phyloP scores from a whole-genome alignment of 1,140 invertebrate genomes.

The Drosophila kepulauana region DNA sequence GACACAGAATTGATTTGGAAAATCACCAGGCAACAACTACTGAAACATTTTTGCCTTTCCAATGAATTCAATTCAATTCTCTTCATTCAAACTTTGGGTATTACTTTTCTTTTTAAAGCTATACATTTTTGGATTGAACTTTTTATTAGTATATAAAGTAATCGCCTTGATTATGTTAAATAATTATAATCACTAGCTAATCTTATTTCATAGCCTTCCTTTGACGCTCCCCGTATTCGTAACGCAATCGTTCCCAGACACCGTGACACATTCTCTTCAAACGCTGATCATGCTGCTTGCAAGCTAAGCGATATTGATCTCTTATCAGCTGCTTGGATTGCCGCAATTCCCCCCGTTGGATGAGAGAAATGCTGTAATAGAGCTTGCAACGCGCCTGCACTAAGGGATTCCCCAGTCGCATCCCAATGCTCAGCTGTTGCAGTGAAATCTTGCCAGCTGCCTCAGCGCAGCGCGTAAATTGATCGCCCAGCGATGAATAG shows the following conservation, averaged over 20 bases:
- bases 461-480: constrained; percentile 91
- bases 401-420: constrained; percentile 91
- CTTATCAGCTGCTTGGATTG: constrained; percentile 89
- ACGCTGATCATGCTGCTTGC: constrained; percentile 86
- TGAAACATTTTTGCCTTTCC: too few relatives aligned
- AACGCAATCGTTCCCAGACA: constrained; percentile 92
- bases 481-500: constrained; percentile 95
- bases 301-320: constrained; percentile 87
- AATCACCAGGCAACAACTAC: too few relatives aligned
- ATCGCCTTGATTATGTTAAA: too few relatives aligned
- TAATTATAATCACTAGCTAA: background rate
- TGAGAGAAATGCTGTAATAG: constrained; percentile 92
- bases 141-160: too few relatives aligned
- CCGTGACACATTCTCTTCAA: constrained; percentile 92
- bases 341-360: constrained; percentile 90
- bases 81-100: too few relatives aligned
- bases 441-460: constrained; percentile 94
- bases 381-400: constrained; percentile 91
- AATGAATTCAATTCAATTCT: too few relatives aligned
- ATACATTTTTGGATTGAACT: too few relatives aligned
- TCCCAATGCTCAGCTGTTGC: constrained; percentile 91
- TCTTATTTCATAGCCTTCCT: background rate
- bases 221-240: constrained; percentile 82
- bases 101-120: too few relatives aligned
- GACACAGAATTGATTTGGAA: too few relatives aligned